phyloP scores from a whole-genome alignment of 2,797 vertebrate species.

The Onychomys arenicola region DNA sequence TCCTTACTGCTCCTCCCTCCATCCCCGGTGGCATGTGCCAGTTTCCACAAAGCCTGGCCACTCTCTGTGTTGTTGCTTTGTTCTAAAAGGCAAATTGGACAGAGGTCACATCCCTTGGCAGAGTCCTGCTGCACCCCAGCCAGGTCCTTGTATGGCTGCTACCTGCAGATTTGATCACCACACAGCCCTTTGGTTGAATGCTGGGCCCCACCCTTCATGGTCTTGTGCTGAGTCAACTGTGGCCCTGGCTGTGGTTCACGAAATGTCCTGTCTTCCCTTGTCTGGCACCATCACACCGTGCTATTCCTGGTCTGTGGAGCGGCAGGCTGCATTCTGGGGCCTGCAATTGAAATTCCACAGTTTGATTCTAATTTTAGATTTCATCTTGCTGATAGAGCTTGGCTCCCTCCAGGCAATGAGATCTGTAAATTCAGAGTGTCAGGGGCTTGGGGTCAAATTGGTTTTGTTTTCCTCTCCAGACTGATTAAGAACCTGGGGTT shows the following conservation, averaged over 20 bases:
- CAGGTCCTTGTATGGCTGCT: not conserved
- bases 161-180: not conserved
- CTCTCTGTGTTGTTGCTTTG: not conserved
- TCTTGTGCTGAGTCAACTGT: not conserved
- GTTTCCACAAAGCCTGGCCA: not conserved
- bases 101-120: not conserved
- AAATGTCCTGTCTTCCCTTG: not conserved
- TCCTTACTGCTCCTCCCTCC: not conserved
- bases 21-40: not conserved
- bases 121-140: not conserved
- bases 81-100: not conserved
- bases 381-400: not conserved
- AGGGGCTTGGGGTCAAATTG: not conserved
- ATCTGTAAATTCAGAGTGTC: not conserved
- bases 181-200: not conserved
- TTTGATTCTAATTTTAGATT: not conserved
- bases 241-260: slow-evolving; percentile 19
- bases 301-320: not conserved
- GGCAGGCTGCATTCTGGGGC: not conserved
- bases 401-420: not conserved
- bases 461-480: not conserved
- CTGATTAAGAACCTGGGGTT: not conserved
- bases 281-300: not conserved
- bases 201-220: not conserved
- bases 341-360: not conserved